Evolutionary conservation across 2,888 invertebrate genomes (phyloP).

Genomic region (Acanthopleura granulata): DNA sequence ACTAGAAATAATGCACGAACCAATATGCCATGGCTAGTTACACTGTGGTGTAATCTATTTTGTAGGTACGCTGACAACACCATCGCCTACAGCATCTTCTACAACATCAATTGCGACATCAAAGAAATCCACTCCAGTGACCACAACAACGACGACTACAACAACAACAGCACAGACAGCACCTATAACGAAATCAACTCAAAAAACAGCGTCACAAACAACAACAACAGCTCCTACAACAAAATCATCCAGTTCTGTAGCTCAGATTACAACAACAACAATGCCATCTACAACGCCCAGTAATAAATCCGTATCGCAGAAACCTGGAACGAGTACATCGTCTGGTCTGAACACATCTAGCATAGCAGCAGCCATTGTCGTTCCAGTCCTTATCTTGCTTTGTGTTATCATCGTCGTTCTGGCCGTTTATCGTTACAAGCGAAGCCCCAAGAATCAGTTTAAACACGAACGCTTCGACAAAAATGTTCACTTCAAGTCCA

Average conservation of each 20-base stretch:
- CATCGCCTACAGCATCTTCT: too few relatives aligned
- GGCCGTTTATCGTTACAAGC: slow-evolving; percentile 35
- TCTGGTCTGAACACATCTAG: not conserved
- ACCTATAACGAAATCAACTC: not conserved
- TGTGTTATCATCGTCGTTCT: slow-evolving; percentile 36
- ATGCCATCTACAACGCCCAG: slow-evolving; percentile 21
- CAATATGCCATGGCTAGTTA: too few relatives aligned
- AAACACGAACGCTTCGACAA: slow-evolving; percentile 21
- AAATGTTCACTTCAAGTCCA: slow-evolving; percentile 10
- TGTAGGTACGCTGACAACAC: too few relatives aligned
- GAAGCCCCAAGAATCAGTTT: slow-evolving; percentile 14
- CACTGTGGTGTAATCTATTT: too few relatives aligned
- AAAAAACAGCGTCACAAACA: not conserved
- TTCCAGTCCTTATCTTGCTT: slow-evolving; percentile 43
- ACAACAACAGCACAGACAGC: too few relatives aligned
- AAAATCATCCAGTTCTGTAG: not conserved
- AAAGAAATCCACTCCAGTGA: not conserved
- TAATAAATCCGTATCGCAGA: not conserved
- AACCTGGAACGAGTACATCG: not conserved
- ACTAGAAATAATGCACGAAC: too few relatives aligned
- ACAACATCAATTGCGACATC: not conserved
- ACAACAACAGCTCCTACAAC: not conserved
- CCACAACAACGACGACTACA: not conserved
- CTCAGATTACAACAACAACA: slow-evolving; percentile 17
- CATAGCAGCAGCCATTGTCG: slow-evolving; percentile 34